A percentile compares a stretch with the other conserved stretches of the same genome.
Conservation (phyloP, 2,113 vertebrate genomes). For the Helogale parvula region DNA sequence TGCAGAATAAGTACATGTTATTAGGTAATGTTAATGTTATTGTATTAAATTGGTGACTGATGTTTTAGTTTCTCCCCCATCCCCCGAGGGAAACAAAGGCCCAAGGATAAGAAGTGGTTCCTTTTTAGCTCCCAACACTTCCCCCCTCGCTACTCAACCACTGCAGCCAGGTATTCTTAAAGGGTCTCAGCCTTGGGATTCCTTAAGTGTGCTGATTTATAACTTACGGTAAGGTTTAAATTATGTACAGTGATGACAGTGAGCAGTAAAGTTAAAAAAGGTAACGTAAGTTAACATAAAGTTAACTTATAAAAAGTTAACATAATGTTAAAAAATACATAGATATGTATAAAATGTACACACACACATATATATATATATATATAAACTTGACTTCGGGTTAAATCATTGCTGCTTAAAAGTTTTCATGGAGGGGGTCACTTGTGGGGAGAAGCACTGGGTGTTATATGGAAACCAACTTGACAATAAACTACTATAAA, state of each 20-base stretch:
- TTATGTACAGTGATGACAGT: neutral
- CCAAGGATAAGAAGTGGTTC: neutral
- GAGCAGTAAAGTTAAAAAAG: neutral
- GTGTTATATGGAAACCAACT: too few relatives aligned
- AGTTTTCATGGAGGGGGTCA: neutral
- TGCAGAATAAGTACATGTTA: neutral
- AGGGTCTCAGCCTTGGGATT: neutral
- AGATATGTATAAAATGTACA: neutral
- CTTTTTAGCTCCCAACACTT: neutral
- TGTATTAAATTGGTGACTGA: neutral
- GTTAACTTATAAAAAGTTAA: too few relatives aligned
- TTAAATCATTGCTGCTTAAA: conserved; percentile 36
- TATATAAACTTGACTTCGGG: neutral
- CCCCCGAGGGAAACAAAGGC: neutral
- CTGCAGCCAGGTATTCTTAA: neutral
- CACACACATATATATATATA: neutral
- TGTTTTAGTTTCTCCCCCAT: neutral
- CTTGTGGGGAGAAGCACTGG: too few relatives aligned
- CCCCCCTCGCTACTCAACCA: neutral
- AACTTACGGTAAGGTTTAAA: neutral
- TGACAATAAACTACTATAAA: too few relatives aligned
- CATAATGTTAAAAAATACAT: neutral
- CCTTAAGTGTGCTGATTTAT: neutral
- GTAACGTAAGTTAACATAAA: too few relatives aligned
- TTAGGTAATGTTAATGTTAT: neutral